Evolutionary conservation across 2,113 vertebrate species (phyloP), one percentile per base, ranked within the genome.

Genomic region (Daubentonia madagascariensis): DNA sequence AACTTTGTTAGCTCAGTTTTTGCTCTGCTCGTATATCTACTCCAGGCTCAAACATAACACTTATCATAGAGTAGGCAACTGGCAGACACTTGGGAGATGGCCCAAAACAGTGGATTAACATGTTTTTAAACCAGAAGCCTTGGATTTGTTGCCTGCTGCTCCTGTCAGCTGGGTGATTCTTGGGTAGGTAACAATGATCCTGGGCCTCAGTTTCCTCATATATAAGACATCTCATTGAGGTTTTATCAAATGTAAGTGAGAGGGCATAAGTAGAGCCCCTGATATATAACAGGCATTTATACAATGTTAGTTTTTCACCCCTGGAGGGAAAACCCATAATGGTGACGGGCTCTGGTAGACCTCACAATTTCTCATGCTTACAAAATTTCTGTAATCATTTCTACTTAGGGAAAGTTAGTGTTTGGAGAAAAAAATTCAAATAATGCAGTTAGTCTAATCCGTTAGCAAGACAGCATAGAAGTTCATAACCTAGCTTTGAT

Each of bases 401-500:
- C 57, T 83, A 59, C 63, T 75, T 65, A 88, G 9, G 75, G 73
- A 67, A 90, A 92, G 59, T 91, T 81, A 50, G 52, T 23, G 17
- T 97, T 87, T 81, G 75, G 61, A 89, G 50, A 20, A 68, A 96
- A 94, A 94, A 67, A 89, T 88, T 90, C 57, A 92, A 96, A 89
- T 85, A 54, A 25, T 54, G 93, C 94, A 84, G 32, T 89, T 88
- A 94, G 84, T 52, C 75, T 89, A 96, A 97, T 86, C 37, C 84
- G 84, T 90, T 97, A 94, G 94, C 48, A 61, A 87, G 63, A 57
- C 43, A 50, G 9, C n/a, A 3, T 3, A 14, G 83, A 90, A 85
- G 87, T 97, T 97, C 89, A 89, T 70, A 93, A 37, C 84, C 96
- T 40, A 87, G 93, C 92, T 98, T 96, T 97, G 88, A 95, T 92